Evolutionary conservation across 2,888 invertebrate species (phyloP).

Genomic region (Helicoverpa assulta): DNA sequence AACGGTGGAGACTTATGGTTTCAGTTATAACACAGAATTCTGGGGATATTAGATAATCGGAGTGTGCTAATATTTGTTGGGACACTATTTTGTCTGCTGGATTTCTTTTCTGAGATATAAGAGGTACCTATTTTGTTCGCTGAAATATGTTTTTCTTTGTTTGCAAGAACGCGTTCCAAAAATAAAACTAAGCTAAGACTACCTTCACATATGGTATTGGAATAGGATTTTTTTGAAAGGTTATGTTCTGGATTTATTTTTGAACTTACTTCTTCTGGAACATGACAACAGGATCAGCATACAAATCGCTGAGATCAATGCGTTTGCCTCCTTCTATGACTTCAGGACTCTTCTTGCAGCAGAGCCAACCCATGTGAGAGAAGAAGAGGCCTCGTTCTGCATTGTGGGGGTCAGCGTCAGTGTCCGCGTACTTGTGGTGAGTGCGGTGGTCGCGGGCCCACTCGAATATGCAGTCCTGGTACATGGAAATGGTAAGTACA

Average conservation of each 20-base stretch:
- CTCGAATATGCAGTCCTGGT: conserved; percentile 91
- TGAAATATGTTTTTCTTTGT: conserved; percentile 8
- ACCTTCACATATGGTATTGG: no score
- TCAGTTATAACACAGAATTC: conserved; percentile 42
- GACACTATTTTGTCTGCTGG: conserved; percentile 28
- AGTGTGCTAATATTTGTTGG: conserved; percentile 25
- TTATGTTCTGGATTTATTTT: no score
- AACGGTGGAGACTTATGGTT: conserved; percentile 37
- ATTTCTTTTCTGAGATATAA: conserved; percentile 26
- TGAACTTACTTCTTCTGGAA: conserved; percentile 94
- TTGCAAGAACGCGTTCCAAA: background rate
- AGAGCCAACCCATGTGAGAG: conserved; percentile 98
- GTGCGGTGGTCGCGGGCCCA: conserved; percentile 94
- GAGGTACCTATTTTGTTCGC: conserved; percentile 25
- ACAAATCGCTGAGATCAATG: conserved; percentile 95
- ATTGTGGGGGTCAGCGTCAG: conserved; percentile 97
- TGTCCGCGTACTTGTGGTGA: conserved; percentile 97
- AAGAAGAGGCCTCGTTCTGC: conserved; percentile 97
- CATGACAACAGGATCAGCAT: conserved; percentile 95
- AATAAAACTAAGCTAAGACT: background rate
- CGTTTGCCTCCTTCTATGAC: conserved; percentile 95
- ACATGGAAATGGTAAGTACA: conserved; percentile 1
- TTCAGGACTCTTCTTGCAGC: conserved; percentile 96
- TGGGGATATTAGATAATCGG: conserved; percentile 36
- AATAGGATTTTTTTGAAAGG: no score